A percentile compares a stretch with the other conserved stretches of the same genome.
Conservation (phyloP, 2,113 vertebrate species). For the Tretioscincus oriximinensis region DNA sequence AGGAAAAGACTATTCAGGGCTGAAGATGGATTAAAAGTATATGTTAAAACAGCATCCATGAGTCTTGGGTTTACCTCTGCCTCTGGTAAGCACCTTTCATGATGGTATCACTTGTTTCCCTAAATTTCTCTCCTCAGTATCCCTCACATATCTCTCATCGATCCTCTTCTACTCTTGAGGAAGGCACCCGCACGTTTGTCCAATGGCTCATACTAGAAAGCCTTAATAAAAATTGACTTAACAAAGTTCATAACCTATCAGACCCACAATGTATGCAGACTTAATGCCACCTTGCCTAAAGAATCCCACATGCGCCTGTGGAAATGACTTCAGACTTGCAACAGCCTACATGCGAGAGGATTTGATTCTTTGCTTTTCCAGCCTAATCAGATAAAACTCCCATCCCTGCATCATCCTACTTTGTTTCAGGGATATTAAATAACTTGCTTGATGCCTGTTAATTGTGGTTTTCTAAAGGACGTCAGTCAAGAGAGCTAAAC, state of each 20-base stretch:
- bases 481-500: slow-evolving; percentile 10
- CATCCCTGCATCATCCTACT: slow-evolving; percentile 25
- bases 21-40: too few species aligned
- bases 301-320: background rate
- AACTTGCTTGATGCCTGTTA: slow-evolving; percentile 1
- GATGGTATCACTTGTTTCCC: background rate
- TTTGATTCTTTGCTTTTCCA: slow-evolving; percentile 21
- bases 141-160: too few species aligned
- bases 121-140: background rate
- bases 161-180: background rate
- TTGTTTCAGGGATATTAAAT: slow-evolving; percentile 1
- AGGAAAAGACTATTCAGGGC: too few species aligned
- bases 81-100: too few species aligned
- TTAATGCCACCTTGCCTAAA: background rate
- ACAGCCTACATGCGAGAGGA: slow-evolving; percentile 2
- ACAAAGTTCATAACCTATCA: background rate
- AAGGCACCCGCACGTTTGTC: too few species aligned
- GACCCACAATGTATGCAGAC: background rate
- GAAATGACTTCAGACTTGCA: slow-evolving; percentile 22
- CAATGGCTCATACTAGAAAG: background rate
- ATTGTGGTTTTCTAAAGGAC: slow-evolving; percentile 29
- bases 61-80: too few species aligned
- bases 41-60: too few species aligned
- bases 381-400: slow-evolving; percentile 18
- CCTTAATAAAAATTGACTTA: background rate